These are phyloP conservation scores for Catharus ustulatus DNA, from an alignment of 2,797 vertebrate species.

Conservation along the genomic window DNA sequence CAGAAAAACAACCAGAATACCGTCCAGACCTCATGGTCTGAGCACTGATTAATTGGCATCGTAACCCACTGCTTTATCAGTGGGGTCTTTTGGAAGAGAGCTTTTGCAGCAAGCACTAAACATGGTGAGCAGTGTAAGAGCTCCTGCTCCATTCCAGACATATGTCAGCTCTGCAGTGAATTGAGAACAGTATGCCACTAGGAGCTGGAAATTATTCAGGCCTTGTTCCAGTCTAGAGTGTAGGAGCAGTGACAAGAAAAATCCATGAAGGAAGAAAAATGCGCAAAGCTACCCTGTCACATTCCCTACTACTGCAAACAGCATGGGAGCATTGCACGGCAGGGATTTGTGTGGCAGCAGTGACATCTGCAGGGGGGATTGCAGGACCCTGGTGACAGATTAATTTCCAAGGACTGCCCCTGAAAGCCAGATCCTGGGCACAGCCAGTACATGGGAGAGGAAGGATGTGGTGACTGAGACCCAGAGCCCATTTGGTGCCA, in stretches of 20 bases:
- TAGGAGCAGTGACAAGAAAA: background rate
- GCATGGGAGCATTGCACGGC: rapidly evolving
- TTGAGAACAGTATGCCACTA: background rate
- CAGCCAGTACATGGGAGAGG: rapidly evolving
- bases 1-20: background rate
- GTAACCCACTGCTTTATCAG: background rate
- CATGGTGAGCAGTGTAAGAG: background rate
- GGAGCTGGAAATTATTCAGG: background rate
- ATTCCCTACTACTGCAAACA: rapidly evolving
- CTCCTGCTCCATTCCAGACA: background rate
- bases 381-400: background rate
- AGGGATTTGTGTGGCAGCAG: background rate
- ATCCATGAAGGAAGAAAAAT: background rate
- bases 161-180: background rate
- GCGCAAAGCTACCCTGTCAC: background rate
- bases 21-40: background rate
- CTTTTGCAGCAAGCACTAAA: background rate
- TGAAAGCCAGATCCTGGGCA: background rate
- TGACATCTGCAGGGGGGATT: background rate
- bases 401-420: background rate
- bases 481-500: rapidly evolving
- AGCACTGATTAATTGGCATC: background rate
- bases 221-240: background rate
- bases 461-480: rapidly evolving
- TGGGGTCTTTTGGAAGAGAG: background rate